These are phyloP conservation scores for Dermolepida albohirtum DNA, from an alignment of 2,888 invertebrate genomes.

Conservation along the genomic window DNA sequence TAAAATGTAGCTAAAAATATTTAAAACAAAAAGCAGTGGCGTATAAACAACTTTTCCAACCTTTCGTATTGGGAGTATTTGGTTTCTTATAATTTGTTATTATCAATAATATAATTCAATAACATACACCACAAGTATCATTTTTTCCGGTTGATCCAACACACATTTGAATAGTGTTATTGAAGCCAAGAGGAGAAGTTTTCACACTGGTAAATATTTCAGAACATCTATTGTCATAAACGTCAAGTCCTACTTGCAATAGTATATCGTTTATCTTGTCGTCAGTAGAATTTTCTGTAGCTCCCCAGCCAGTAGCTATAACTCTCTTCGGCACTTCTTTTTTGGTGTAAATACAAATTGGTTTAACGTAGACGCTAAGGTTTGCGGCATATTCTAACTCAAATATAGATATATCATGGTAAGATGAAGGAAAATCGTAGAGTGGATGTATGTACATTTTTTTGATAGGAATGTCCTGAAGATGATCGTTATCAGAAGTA, in stretches of 20 bases:
- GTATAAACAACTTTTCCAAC: too few species aligned
- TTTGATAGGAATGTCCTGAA: slow-evolving; percentile 5
- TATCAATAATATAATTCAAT: too few species aligned
- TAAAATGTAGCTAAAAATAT: too few species aligned
- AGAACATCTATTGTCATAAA: neutral
- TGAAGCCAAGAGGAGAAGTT: neutral
- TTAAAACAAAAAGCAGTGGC: too few species aligned
- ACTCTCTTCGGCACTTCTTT: neutral
- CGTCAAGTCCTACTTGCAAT: neutral
- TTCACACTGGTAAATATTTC: neutral
- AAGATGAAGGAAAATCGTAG: neutral
- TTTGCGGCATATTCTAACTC: neutral
- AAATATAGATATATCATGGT: neutral
- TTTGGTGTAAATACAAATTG: slow-evolving; percentile 2
- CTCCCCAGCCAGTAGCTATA: slow-evolving; percentile 6
- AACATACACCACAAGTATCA: neutral
- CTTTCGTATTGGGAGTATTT: too few species aligned
- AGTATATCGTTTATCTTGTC: neutral
- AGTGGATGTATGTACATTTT: neutral
- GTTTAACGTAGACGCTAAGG: neutral
- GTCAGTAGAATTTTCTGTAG: neutral
- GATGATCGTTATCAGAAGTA: neutral
- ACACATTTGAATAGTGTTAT: neutral
- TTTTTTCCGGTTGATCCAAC: neutral
- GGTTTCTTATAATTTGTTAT: too few species aligned